These are phyloP conservation scores for Chloropsis hardwickii DNA, from an alignment of 2,113 vertebrate species.

Conservation along the genomic window DNA sequence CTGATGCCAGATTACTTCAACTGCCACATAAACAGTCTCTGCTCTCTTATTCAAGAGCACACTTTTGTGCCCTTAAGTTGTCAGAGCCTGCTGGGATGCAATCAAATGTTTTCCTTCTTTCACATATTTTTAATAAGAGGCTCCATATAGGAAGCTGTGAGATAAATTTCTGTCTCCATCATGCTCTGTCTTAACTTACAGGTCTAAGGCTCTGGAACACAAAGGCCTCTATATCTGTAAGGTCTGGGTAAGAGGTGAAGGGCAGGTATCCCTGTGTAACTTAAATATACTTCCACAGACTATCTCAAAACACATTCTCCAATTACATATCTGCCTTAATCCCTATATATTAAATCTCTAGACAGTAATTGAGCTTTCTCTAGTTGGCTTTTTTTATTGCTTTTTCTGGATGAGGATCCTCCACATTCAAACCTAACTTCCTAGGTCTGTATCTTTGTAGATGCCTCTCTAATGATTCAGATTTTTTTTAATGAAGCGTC, in stretches of 20 bases:
- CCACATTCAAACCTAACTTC: background rate
- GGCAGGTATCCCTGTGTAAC: background rate
- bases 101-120: background rate
- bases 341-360: background rate
- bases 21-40: background rate
- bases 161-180: background rate
- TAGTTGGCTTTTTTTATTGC: background rate
- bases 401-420: background rate
- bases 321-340: background rate
- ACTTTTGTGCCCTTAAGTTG: background rate
- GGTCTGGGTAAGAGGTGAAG: background rate
- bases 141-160: background rate
- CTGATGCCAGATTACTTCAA: background rate
- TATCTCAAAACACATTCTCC: background rate
- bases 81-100: background rate
- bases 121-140: background rate
- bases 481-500: background rate
- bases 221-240: background rate
- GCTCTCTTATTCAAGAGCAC: background rate
- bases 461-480: background rate
- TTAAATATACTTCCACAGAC: background rate
- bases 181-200: background rate
- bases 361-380: background rate
- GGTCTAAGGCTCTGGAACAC: background rate
- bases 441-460: background rate